Evolutionary conservation across 2,888 invertebrate genomes (phyloP), one percentile per base, ranked within the genome.

Genomic region (Xiphydria camelus): DNA sequence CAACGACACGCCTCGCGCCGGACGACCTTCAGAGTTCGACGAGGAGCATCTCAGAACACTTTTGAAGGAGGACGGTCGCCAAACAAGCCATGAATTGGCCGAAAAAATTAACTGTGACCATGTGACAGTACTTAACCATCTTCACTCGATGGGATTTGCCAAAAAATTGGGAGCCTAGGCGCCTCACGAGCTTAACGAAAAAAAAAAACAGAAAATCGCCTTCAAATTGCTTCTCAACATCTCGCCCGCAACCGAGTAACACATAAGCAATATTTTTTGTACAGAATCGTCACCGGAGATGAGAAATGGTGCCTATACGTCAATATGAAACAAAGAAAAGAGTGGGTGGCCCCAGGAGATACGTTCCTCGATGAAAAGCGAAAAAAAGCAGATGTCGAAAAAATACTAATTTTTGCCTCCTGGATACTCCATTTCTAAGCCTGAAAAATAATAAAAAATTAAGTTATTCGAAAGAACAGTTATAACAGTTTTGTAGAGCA

Each of bases 211-310:
- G 48, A 37, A 53, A 45, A 44, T 53, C 45, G 45, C 41, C 48
- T 50, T 41, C 47, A 50, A 54, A 53, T 54, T 49, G 47, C 48
- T 49, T 41, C 41, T 54, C 54, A 54, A 35, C 49, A 52, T 48
- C 47, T 46, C 33, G 38, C 46, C 47, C 47, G 43, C 34, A 41
- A 49, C 18, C 48, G 41, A 43, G 45, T 41, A 45, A 53, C 47
- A 46, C 38, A 40, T 40, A 48, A 39, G 21, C 34, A 53, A n/a
- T n/a, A n/a, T n/a, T 19, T 21, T 32, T 32, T 32, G 7, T 32
- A 32, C 32, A 7, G 32, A 32, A 32, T 32, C 32, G 10, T 32
- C 32, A 32, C 32, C 9, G 32, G 32, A 32, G 32, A 32, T 32
- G 32, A 32, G 32, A 32, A 32, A 32, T 32, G 32, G 32, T 32